Base-by-base conservation (phyloP, 2,113 vertebrate genomes). In the Lycocorax pyrrhopterus region DNA sequence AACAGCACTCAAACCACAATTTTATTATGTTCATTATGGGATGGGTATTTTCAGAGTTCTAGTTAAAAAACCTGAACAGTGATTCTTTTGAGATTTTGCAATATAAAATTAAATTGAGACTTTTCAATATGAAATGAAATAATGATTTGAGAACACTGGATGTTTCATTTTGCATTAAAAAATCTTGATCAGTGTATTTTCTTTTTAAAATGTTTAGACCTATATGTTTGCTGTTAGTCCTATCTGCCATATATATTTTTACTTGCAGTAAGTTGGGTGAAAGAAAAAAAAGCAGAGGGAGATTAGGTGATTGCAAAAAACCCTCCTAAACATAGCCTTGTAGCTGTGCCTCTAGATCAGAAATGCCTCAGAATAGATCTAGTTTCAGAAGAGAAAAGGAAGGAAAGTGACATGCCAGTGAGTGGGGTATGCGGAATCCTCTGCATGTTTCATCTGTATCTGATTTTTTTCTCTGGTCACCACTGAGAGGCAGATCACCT, bases 61-160 rank as follows among this genome's bases (percentile, higher is more conserved):
- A 13, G 12, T 77, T 95, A 39, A 75, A 75, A 89, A 74, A 62
- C 26, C 16, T 66, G 58, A 49, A 33, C 12, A 35, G 30, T 55
- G 43, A 81, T 39, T 78, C 30, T 84, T 82, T n/a, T 68, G 53
- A 90, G n/a, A 49, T 76, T 92, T 90, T 85, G 43, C 41, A 62
- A 16, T 53, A 62, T 58, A 39, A 82, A 75, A 71, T 78, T 14
- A 87, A 93, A 79, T 25, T 5, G 35, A 76, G n/a, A 49, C 56
- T 73, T 90, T 88, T 83, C 43, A 49, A 6, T 83, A 37, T 27
- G 30, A 91, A 77, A 67, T 55, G 19, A 75, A 95, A 58, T 58
- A 0, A 46, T 62, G 16, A 37, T 83, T 88, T 85, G 49, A 85
- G 71, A 90, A 73, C 32, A 46, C 2, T 15, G 29, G 9, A 19